phyloP scores from a whole-genome alignment of 2,888 invertebrate species.

The Abscondita cerata region DNA sequence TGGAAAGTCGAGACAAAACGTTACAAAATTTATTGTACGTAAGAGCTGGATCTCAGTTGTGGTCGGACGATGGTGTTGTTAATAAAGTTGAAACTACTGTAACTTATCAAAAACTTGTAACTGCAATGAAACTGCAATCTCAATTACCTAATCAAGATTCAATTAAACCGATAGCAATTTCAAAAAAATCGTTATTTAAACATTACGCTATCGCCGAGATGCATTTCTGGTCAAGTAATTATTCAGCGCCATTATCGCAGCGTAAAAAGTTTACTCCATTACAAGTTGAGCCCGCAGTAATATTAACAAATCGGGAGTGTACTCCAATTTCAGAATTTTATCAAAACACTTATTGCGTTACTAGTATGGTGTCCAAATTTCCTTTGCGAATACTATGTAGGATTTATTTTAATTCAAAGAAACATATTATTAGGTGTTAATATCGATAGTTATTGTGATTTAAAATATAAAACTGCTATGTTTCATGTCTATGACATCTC shows the following conservation, averaged over 20 bases:
- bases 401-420: conserved; percentile 12
- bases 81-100: conserved; percentile 7
- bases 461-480: neutral
- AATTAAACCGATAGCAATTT: conserved; percentile 11
- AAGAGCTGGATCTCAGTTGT: conserved; percentile 19
- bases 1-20: neutral
- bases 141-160: conserved; percentile 1
- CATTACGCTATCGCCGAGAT: conserved; percentile 9
- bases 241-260: conserved; percentile 2
- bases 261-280: conserved; percentile 8
- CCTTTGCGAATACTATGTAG: conserved; percentile 4
- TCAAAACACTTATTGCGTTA: too few relatives aligned
- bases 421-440: conserved; percentile 12
- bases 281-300: too few relatives aligned
- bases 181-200: neutral
- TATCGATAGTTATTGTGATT: conserved; percentile 8
- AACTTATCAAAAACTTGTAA: neutral
- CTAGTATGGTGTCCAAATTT: neutral
- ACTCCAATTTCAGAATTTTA: too few relatives aligned
- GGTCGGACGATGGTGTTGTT: conserved; percentile 26
- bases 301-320: too few relatives aligned
- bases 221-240: conserved; percentile 19
- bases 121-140: conserved; percentile 4
- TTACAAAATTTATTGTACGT: conserved; percentile 10
- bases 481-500: conserved; percentile 16